phyloP scores from a whole-genome alignment of 2,888 invertebrate species.

The Pemphredon lugubris region DNA sequence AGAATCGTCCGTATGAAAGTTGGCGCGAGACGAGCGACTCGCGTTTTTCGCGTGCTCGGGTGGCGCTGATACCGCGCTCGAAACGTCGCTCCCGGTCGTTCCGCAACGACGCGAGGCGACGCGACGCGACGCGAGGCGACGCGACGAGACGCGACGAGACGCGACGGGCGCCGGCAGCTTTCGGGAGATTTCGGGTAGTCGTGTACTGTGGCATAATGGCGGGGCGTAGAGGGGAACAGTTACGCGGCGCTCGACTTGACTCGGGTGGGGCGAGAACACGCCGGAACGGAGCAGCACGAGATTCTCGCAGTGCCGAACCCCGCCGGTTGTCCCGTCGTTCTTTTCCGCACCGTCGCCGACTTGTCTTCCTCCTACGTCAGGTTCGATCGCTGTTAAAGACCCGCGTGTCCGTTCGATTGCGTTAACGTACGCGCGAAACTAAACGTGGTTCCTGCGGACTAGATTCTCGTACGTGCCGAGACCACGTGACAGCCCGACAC shows the following conservation, averaged over 20 bases:
- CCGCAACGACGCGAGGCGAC: constrained; percentile 35
- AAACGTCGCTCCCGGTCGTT: constrained; percentile 18
- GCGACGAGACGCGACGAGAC: constrained; percentile 36
- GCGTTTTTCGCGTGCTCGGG: no score
- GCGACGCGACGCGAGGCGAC: constrained; percentile 35
- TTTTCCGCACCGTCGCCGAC: constrained; percentile 35
- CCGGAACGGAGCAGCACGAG: constrained; percentile 49
- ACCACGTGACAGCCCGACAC: constrained; percentile 39
- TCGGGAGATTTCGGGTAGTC: constrained; percentile 50
- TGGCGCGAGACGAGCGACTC: neutral
- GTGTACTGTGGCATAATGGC: no score
- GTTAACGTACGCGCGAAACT: constrained; percentile 1
- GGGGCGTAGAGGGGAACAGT: constrained; percentile 25
- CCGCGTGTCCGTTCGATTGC: neutral
- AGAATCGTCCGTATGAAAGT: neutral
- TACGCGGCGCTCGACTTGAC: constrained; percentile 47
- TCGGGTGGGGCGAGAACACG: constrained; percentile 62
- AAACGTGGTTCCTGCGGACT: neutral
- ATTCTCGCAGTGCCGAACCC: constrained; percentile 62
- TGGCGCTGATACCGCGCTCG: no score
- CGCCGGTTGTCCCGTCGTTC: constrained; percentile 55
- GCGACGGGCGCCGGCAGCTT: constrained; percentile 44
- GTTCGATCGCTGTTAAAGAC: neutral
- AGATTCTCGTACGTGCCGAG: constrained; percentile 13
- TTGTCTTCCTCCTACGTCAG: constrained; percentile 5